Evolutionary conservation across 2,797 vertebrate species (phyloP).

Genomic region (Catamblyrhynchus diadema): DNA sequence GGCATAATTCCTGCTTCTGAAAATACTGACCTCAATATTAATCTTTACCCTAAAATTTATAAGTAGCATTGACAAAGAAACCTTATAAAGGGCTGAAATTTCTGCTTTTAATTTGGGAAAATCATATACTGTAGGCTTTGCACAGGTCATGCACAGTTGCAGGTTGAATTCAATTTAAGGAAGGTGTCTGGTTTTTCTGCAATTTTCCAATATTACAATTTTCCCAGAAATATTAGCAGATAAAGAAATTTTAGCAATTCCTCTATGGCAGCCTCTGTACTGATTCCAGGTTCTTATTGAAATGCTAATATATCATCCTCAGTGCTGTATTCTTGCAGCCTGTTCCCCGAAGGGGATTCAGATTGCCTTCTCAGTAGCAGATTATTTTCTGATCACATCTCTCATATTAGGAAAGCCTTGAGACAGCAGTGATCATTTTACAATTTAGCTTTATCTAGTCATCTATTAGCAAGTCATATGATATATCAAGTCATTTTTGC

Average conservation of each 20-base stretch:
- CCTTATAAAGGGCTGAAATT: neutral
- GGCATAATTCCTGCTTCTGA: neutral
- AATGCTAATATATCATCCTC: conserved; percentile 61
- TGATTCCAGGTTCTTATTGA: conserved; percentile 50
- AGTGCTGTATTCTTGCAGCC: neutral
- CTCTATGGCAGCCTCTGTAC: conserved; percentile 20
- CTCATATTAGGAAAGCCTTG: conserved; percentile 18
- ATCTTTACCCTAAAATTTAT: neutral
- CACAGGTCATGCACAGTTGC: neutral
- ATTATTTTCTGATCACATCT: conserved; percentile 65
- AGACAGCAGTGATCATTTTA: conserved; percentile 39
- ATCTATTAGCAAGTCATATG: conserved; percentile 39
- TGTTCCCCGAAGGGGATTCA: conserved; percentile 35
- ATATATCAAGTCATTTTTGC: conserved; percentile 9
- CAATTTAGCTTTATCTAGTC: conserved; percentile 57
- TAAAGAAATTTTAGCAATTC: conserved; percentile 47
- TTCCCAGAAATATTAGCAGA: conserved; percentile 29
- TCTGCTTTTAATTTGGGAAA: neutral
- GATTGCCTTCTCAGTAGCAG: conserved; percentile 40
- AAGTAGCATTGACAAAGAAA: neutral
- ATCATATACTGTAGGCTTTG: neutral
- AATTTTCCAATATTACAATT: conserved; percentile 35
- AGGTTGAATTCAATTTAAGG: neutral
- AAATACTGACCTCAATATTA: neutral
- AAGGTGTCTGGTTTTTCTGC: neutral